Percentiles rank a stretch among this genome's conserved stretches.
Conservation (phyloP, 2,113 vertebrate species). For the Myiopsitta monachus region DNA sequence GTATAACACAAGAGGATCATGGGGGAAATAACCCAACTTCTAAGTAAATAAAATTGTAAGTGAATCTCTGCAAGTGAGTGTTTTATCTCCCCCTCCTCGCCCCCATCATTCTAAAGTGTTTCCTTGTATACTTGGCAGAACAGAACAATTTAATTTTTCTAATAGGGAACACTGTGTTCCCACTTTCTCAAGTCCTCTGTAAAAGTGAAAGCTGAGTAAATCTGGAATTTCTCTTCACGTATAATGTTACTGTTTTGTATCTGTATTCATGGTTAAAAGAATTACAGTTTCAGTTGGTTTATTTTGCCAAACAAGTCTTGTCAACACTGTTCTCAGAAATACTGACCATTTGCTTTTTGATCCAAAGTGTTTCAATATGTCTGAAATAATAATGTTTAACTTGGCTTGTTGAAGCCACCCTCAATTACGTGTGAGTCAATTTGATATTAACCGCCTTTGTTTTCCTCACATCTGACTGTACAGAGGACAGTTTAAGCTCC, state of each 20-base stretch:
- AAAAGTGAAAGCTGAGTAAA: not conserved
- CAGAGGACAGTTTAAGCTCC: not conserved
- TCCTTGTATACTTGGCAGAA: not conserved
- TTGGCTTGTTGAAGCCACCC: not conserved
- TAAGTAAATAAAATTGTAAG: not conserved
- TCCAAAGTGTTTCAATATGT: not conserved
- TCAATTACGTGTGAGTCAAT: not conserved
- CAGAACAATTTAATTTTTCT: not conserved
- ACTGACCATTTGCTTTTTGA: not conserved
- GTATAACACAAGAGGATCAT: not conserved
- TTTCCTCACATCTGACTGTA: rapidly evolving
- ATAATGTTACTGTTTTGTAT: not conserved
- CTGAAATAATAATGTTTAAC: not conserved
- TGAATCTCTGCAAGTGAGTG: not conserved
- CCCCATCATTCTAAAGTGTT: not conserved
- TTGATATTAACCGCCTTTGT: not conserved
- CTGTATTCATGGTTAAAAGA: not conserved
- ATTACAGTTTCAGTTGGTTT: not conserved
- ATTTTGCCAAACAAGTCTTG: not conserved
- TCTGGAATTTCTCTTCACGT: not conserved
- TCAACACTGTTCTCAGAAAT: not conserved
- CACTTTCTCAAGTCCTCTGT: not conserved
- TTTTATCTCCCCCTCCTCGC: not conserved
- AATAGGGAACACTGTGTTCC: not conserved
- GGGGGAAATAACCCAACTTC: not conserved